Conservation (phyloP, 2,888 invertebrate genomes). For the Hirtodrosophila cameraria region DNA sequence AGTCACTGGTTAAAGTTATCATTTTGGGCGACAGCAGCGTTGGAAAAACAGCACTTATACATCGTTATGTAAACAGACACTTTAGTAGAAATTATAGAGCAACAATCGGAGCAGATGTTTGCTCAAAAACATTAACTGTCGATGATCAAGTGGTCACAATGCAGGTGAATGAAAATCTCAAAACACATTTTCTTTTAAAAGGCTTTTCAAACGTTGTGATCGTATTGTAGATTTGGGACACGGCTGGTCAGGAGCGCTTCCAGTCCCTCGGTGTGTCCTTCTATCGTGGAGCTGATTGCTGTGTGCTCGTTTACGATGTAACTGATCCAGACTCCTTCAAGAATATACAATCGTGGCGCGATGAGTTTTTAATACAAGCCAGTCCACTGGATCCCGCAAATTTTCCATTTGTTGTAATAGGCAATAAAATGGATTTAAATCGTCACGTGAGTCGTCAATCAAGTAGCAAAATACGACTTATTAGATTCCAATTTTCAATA, state of each 20-base stretch:
- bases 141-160: conserved; percentile 99
- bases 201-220: not conserved
- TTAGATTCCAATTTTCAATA: not conserved
- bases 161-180: conserved; percentile 87
- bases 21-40: conserved; percentile 99
- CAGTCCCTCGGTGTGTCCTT: conserved; percentile 99
- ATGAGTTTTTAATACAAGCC: conserved; percentile 98
- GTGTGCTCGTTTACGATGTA: conserved; percentile 98
- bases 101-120: conserved; percentile 99
- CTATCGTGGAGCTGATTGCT: conserved; percentile 99
- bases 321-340: conserved; percentile 99
- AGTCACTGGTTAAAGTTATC: conserved; percentile 97
- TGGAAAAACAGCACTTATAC: conserved; percentile 99
- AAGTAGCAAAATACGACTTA: not conserved
- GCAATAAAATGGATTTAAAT: conserved; percentile 98
- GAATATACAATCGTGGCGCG: conserved; percentile 99
- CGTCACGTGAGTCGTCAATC: conserved; percentile 88
- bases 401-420: conserved; percentile 99
- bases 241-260: conserved; percentile 99
- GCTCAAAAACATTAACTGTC: conserved; percentile 99
- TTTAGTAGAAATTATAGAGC: conserved; percentile 99
- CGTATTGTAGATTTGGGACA: conserved; percentile 96
- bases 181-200: not conserved
- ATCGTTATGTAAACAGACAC: conserved; percentile 99
- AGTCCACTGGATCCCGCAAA: conserved; percentile 99